Conservation (phyloP, 92 coral and sea anemone species). For the Chrysogorgia sp. region DNA sequence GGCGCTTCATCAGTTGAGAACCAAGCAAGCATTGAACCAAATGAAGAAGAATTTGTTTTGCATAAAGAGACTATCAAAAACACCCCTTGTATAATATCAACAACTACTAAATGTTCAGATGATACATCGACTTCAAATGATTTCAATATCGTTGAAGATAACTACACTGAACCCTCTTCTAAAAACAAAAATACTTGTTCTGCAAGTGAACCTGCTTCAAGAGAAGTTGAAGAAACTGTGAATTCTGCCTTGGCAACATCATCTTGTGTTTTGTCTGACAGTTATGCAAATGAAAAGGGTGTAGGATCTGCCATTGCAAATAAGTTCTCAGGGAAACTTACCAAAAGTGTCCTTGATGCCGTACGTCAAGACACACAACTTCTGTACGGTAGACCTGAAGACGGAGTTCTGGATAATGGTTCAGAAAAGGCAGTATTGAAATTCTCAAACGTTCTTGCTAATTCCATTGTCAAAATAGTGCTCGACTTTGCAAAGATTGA, state of each 20-base stretch:
- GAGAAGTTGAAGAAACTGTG: background rate
- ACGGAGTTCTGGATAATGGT: background rate
- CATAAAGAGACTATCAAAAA: too few relatives aligned
- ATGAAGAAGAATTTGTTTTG: background rate
- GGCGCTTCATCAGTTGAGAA: background rate
- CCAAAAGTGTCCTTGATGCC: slow-evolving; percentile 28
- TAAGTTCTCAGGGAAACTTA: slow-evolving; percentile 17
- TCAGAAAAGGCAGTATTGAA: background rate
- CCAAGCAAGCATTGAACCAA: background rate
- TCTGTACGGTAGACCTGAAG: background rate
- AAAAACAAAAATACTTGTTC: background rate
- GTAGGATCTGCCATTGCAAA: background rate
- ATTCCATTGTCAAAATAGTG: slow-evolving; percentile 26
- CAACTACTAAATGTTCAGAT: too few relatives aligned
- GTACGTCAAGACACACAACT: slow-evolving; percentile 14
- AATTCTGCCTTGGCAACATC: background rate
- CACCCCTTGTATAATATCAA: too few relatives aligned
- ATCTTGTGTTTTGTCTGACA: background rate
- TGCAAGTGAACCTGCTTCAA: background rate
- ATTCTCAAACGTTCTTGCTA: slow-evolving; percentile 24
- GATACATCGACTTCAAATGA: too few relatives aligned
- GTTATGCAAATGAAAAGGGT: background rate
- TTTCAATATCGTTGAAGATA: too few relatives aligned
- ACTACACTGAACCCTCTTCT: background rate
- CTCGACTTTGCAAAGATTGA: slow-evolving; percentile 13